These are phyloP conservation scores for Oncorhynchus clarkii DNA, from an alignment of 2,113 vertebrate genomes.

Conservation along the genomic window DNA sequence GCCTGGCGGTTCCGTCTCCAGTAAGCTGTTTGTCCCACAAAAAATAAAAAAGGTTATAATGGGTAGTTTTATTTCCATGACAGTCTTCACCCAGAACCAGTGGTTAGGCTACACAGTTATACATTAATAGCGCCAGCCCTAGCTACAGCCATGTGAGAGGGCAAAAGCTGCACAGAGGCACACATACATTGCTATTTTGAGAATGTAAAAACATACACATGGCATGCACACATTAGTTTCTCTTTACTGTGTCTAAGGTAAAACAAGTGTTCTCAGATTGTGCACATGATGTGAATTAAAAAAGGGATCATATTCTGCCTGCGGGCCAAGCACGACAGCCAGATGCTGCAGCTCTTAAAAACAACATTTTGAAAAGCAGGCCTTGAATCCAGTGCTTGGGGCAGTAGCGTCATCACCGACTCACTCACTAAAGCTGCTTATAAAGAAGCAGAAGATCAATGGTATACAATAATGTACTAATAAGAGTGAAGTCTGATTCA, in stretches of 20 bases:
- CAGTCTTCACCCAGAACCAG: no score
- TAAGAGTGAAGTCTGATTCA: neutral
- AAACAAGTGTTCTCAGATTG: conserved; percentile 4
- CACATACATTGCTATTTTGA: neutral
- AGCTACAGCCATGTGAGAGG: neutral
- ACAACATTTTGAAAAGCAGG: conserved; percentile 21
- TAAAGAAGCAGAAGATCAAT: neutral
- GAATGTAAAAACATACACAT: neutral
- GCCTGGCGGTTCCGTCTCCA: no score
- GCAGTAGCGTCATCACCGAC: neutral
- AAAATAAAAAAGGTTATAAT: no score
- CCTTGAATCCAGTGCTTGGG: conserved; percentile 7
- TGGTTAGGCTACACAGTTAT: no score
- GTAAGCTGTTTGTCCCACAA: no score
- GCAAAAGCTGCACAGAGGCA: neutral
- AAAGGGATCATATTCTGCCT: conserved; percentile 39
- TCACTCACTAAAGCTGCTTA: neutral
- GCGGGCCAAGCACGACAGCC: conserved; percentile 31
- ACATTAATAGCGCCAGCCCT: no score
- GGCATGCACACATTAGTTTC: neutral
- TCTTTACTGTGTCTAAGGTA: neutral
- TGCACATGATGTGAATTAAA: conserved; percentile 39
- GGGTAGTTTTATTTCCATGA: no score
- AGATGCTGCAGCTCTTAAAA: conserved; percentile 45
- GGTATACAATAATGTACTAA: neutral